Base-by-base conservation (phyloP, 1,140 invertebrate species). In the Sitophilus oryzae region DNA sequence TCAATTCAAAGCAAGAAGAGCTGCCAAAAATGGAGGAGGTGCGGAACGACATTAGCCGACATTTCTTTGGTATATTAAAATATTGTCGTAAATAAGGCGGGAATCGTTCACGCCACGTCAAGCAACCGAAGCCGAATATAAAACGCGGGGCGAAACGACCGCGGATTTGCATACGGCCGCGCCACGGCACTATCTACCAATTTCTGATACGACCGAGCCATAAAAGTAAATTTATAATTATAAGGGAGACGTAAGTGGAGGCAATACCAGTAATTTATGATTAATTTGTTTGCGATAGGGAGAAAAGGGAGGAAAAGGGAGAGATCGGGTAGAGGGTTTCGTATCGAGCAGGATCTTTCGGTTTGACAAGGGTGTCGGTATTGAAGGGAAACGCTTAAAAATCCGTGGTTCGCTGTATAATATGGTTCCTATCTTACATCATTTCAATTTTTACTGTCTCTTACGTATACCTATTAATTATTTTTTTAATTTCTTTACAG, bases 201-300 rank as follows among this genome's bases (percentile, higher is more conserved):
- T 63, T 63, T 63, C 61, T 63, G 61, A 63, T 63, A 61, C 59
- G 60, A 56, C 45, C 51, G 41, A 50, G 61, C 61, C 51, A 63
- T 63, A 63, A 63, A 63, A 63, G 55, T 58, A 59, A 61, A 63
- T 63, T 63, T 63, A 63, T 63, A 63, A 63, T 63, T 61, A 63
- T 63, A 61, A 61, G 52, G 56, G 59, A 61, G 61, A 63, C 61
- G 61, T 63, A 63, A 63, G 61, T 63, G 61, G 60, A 59, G 61
- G 61, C 61, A 63, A 63, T 61, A 51, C 52, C 59, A 42, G 43
- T 63, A 61, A 63, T 63, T 63, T 59, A 63, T 63, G 59, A 63
- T 59, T 61, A 63, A 63, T 63, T 63, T 63, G 59, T 63, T 63
- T 63, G 60, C 55, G 53, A 56, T 50, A 50, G 53, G 53, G 46